These are phyloP conservation scores for Girardia tigrina DNA, from an alignment of 2,888 invertebrate genomes.

Conservation along the genomic window DNA sequence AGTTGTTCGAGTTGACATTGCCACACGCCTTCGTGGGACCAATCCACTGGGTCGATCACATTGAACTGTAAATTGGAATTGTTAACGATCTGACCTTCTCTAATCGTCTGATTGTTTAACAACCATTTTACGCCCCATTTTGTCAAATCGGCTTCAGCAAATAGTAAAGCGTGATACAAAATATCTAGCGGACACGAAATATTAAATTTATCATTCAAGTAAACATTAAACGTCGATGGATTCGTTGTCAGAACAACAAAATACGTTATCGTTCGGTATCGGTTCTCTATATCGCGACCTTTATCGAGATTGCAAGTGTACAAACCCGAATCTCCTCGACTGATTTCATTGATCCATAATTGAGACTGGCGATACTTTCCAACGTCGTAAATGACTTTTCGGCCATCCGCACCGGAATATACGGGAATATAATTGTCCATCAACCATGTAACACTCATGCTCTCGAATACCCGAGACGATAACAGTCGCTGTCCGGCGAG, in stretches of 20 bases:
- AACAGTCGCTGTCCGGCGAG: neutral
- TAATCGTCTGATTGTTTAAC: neutral
- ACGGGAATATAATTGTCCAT: neutral
- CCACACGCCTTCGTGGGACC: neutral
- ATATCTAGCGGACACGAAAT: neutral
- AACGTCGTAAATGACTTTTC: neutral
- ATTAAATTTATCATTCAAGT: neutral
- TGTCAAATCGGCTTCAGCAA: neutral
- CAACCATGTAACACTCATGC: neutral
- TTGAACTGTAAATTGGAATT: conserved; percentile 5
- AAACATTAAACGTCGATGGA: neutral
- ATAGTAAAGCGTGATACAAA: neutral
- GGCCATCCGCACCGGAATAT: conserved; percentile 12
- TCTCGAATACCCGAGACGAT: neutral
- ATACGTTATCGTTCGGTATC: neutral
- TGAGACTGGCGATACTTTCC: neutral
- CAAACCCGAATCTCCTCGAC: neutral
- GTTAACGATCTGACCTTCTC: neutral
- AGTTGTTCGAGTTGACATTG: conserved; percentile 5
- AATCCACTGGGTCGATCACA: neutral
- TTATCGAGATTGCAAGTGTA: conserved; percentile 19
- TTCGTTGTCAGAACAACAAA: neutral
- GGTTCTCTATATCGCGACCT: neutral
- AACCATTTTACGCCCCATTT: conserved; percentile 9
- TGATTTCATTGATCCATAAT: neutral